phyloP scores from a whole-genome alignment of 2,113 vertebrate genomes.

The Thermophis baileyi region DNA sequence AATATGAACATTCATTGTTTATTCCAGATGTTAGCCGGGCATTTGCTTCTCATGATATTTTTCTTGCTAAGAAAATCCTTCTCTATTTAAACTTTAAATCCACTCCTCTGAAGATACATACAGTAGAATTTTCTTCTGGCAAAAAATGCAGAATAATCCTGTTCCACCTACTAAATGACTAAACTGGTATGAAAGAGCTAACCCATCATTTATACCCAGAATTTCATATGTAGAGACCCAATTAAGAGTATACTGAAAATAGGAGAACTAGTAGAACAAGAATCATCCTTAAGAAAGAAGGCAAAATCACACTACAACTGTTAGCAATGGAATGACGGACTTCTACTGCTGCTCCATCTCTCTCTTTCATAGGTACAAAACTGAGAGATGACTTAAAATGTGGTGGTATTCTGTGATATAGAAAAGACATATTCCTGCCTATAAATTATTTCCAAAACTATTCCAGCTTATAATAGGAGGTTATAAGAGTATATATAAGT shows the following conservation, averaged over 20 bases:
- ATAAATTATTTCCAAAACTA: not conserved
- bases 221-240: not conserved
- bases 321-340: not conserved
- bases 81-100: not conserved
- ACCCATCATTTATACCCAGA: not conserved
- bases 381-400: not conserved
- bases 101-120: not conserved
- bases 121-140: not conserved
- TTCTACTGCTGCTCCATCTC: not conserved
- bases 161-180: not conserved
- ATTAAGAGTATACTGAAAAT: not conserved
- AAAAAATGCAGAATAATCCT: not conserved
- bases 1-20: not conserved
- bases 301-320: not conserved
- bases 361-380: not conserved
- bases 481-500: not conserved
- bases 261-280: slow-evolving; percentile 7
- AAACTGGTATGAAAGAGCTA: slow-evolving; percentile 5
- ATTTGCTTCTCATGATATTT: not conserved
- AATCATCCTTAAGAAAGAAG: not conserved
- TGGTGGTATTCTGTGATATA: not conserved
- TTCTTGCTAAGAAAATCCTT: not conserved
- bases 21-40: not conserved
- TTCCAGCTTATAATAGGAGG: not conserved
- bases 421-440: not conserved